Evolutionary conservation across 2,113 vertebrate genomes (phyloP), one percentile per base, ranked within the genome.

Genomic region (Rhynchomys soricoides): DNA sequence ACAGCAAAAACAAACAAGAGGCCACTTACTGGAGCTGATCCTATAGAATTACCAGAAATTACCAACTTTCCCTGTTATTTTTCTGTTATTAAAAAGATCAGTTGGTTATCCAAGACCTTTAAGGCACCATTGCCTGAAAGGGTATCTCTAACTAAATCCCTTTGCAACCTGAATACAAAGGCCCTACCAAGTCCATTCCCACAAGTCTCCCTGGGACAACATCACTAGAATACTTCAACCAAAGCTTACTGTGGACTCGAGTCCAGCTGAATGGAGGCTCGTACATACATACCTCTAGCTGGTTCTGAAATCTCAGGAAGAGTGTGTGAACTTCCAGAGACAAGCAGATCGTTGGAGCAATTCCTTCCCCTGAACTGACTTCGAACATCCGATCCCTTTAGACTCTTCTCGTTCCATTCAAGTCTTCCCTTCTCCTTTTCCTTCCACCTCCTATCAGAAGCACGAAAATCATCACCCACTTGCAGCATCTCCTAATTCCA

Each of bases 401-500:
- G 57, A 9, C 57, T 87, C 50, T 45, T 91, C 52, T 81, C 68
- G 5, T 43, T 73, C 40, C 79, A 26, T 52, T 40, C n/a, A 19
- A 86, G 40, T 21, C 40, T 93, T 87, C 52, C 66, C 31, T 50
- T 62, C 66, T 12, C 43, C 19, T 24, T 62, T 64, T 2, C 62
- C 62, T 89, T 55, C 50, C 40, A 90, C 66, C 50, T 93, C 64
- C 22, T 19, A 50, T 73, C 16, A 2, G 52, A 93, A 50, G 75
- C 92, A 86, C 40, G 74, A 92, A 85, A 88, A 55, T 11, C 24
- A 82, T 8, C 70, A 43, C 75, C 95, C 88, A 86, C 90, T 73
- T 93, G 34, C 21, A 96, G 40, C n/a, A 19, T 94, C 71, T 79
- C 88, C 89, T 89, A 79, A 86, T 83, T 77, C 73, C 57, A 95